These are phyloP conservation scores for Drosophila mimetica DNA, from an alignment of 2,888 invertebrate genomes.

Conservation along the genomic window DNA sequence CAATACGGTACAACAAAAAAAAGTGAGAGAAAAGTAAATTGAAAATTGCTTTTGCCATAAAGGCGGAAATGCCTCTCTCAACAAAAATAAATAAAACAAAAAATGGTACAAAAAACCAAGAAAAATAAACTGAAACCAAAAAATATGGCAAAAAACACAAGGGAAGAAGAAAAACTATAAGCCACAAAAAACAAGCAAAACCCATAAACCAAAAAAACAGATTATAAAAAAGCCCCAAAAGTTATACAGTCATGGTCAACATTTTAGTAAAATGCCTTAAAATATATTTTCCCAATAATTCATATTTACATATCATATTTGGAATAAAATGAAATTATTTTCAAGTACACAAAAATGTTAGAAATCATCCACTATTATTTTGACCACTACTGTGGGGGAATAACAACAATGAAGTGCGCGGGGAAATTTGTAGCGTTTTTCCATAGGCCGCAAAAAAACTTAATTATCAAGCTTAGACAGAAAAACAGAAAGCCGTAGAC, in stretches of 20 bases:
- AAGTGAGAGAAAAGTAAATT: slow-evolving; percentile 31
- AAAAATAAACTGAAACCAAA: slow-evolving; percentile 4
- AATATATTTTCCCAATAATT: too few relatives aligned
- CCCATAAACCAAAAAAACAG: not conserved
- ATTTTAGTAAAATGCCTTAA: slow-evolving; percentile 10
- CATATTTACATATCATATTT: too few relatives aligned
- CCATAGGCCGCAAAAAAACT: slow-evolving; percentile 4
- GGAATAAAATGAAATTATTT: too few relatives aligned
- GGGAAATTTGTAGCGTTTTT: slow-evolving; percentile 12
- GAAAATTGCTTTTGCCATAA: slow-evolving; percentile 50
- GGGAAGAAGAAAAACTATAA: not conserved
- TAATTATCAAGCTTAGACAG: slow-evolving; percentile 48
- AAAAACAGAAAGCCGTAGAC: slow-evolving; percentile 15
- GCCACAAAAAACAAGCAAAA: not conserved
- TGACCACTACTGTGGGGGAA: not conserved
- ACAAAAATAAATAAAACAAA: slow-evolving; percentile 14
- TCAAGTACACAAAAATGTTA: too few relatives aligned
- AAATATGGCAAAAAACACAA: not conserved
- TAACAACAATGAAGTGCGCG: slow-evolving; percentile 13
- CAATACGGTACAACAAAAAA: slow-evolving; percentile 11
- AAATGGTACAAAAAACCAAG: slow-evolving; percentile 1
- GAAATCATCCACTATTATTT: not conserved
- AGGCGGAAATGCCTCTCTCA: slow-evolving; percentile 64
- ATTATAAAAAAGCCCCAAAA: slow-evolving; percentile 4
- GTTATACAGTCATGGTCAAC: not conserved